phyloP scores from a whole-genome alignment of 2,888 invertebrate genomes.

The Cheiracanthium punctorium region DNA sequence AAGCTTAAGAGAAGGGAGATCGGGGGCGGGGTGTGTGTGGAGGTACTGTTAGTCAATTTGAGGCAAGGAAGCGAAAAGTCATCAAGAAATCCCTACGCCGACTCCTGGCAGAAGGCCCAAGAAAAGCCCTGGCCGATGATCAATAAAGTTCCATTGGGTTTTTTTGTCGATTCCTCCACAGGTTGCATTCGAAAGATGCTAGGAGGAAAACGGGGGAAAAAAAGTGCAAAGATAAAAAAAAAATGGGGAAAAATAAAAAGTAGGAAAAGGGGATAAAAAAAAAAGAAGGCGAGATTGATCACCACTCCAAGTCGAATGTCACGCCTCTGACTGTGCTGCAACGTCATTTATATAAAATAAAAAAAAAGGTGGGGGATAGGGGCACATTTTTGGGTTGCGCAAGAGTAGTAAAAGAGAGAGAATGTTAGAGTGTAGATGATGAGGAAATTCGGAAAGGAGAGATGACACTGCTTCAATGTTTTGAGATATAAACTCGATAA shows the following conservation, averaged over 20 bases:
- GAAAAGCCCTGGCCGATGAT: conserved; percentile 38
- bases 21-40: not conserved
- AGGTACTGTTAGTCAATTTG: conserved; percentile 62
- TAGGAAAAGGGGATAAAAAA: conserved; percentile 13
- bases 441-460: conserved; percentile 32
- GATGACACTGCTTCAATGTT: conserved; percentile 53
- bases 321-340: conserved; percentile 61
- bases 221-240: conserved; percentile 29
- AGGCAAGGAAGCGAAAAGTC: conserved; percentile 59
- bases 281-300: conserved; percentile 62
- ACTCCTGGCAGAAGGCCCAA: conserved; percentile 64
- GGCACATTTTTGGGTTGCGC: conserved; percentile 42
- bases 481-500: conserved; percentile 64
- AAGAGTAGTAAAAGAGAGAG: not conserved
- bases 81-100: conserved; percentile 61
- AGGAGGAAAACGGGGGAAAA: conserved; percentile 31
- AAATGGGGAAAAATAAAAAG: conserved; percentile 5
- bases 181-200: conserved; percentile 61
- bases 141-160: conserved; percentile 63
- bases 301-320: conserved; percentile 65
- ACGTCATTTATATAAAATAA: conserved; percentile 63
- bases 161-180: conserved; percentile 53
- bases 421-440: conserved; percentile 33
- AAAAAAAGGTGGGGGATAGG: conserved; percentile 35
- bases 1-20: not conserved